Base-by-base conservation (phyloP, 2,888 invertebrate species). In the Zele albiditarsus region DNA sequence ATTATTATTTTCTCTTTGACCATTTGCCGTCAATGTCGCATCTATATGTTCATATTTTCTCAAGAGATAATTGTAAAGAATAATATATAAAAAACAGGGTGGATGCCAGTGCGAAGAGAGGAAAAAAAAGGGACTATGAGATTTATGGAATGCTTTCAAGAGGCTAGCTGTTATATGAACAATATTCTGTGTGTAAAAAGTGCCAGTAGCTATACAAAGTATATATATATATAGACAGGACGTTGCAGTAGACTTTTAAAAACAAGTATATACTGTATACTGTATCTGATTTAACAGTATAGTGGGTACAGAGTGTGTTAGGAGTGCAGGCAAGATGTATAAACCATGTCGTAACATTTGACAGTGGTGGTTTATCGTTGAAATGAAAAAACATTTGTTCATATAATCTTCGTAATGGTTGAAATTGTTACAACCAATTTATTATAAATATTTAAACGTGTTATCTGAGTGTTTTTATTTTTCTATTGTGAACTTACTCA, bases 281-380 rank as follows among this genome's bases (percentile, higher is more conserved):
- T 53, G 10, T 23, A 53, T 53, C 53, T 6, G 20, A 53, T 53
- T 53, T 23, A 53, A 53, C n/a, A 23, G 23, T 53, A 53, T 8
- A 6, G 5, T 6, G 8, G 5, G 16, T 16, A 20, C 20, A 23
- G 20, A 38, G 25, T 23, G 20, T 62, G n/a, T 60, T 14, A 60
- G 31, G 16, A 62, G 31, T 31, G 6, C 67, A 28, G 27, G 28
- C 49, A 28, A 67, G 49, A 67, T 49, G 67, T 46, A 67, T 53
- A 67, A 67, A 67, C 67, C 42, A 53, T 46, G 67, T 67, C 49
- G 53, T 67, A 67, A 67, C 49, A 49, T 67, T 67, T 67, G 67
- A 67, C 46, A 28, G 28, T 67, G 27, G 49, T 28, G 10, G 67
- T 67, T 49, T 49, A 67, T 67, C 67, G 20, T 49, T 28, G 27